Base-by-base conservation (phyloP, 2,888 invertebrate species). In the Apamea anceps region DNA sequence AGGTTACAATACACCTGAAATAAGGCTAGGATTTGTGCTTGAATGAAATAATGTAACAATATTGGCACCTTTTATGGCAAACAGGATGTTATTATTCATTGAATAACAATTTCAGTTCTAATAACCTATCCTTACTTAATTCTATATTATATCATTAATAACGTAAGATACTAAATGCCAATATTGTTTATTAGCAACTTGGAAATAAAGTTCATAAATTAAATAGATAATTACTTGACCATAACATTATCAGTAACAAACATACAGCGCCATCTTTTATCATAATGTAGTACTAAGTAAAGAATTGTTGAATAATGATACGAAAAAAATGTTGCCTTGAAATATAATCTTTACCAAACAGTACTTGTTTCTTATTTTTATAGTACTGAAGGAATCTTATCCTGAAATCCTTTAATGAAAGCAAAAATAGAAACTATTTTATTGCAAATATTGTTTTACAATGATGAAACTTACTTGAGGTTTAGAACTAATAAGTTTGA, bases 181-280 rank as follows among this genome's bases (percentile, higher is more conserved):
- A 45, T 65, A 63, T 65, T 80, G 28, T 80, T 80, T 63, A 79
- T 71, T 66, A 75, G 62, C 57, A 66, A 73, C 75, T 73, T 74
- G 37, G 67, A 81, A 72, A 54, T 68, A 25, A 15, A 73, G 68
- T 72, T 70, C 54, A 78, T 72, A 51, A 77, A 77, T 72, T 32
- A 70, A 68, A 70, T 78, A 70, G 75, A 85, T 82, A 84, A 82
- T 87, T 88, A 81, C 75, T 81, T 51, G 77, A 75, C 67, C 51
- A 75, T 76, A 82, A 77, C 70, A 84, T 82, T 84, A 83, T 83
- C 85, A 87, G 82, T 82, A 78, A 72, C 80, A 85, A 83, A 91
- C 93, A 86, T 74, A 78, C 82, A 94, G 91, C 94, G 94, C 94
- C 94, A 94, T 94, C 94, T 94, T 90, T 89, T 90, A 82, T 80